phyloP scores from a whole-genome alignment of 2,888 invertebrate genomes.

The Plebejus argus region DNA sequence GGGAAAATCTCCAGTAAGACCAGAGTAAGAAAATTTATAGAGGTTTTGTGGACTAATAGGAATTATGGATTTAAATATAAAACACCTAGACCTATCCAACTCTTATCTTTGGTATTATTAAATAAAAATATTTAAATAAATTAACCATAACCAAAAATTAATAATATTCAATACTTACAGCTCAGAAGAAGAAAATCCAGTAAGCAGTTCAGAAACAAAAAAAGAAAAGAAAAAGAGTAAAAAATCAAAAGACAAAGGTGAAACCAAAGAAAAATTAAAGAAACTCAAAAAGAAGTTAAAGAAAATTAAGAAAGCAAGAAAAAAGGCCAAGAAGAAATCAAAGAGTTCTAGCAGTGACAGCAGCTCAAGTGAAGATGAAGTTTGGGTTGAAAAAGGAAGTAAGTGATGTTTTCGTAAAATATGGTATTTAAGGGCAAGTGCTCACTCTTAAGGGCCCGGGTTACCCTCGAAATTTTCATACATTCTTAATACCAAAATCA shows the following conservation, averaged over 20 bases:
- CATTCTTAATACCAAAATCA: no score
- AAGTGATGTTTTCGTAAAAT: slow-evolving; percentile 44
- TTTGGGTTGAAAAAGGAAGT: slow-evolving; percentile 86
- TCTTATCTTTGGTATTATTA: no score
- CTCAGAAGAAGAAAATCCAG: slow-evolving; percentile 70
- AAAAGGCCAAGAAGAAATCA: slow-evolving; percentile 74
- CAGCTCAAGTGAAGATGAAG: slow-evolving; percentile 71
- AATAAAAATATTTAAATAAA: no score
- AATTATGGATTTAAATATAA: neutral
- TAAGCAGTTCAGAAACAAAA: slow-evolving; percentile 55
- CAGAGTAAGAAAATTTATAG: slow-evolving; percentile 77
- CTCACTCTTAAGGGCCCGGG: no score
- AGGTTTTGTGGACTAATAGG: neutral
- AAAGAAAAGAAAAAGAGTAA: slow-evolving; percentile 74
- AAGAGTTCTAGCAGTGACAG: slow-evolving; percentile 65
- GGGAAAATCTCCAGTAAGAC: slow-evolving; percentile 87
- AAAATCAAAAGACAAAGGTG: slow-evolving; percentile 67
- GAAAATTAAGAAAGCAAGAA: slow-evolving; percentile 77
- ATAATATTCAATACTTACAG: slow-evolving; percentile 48
- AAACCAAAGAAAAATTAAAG: slow-evolving; percentile 81
- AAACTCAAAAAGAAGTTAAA: slow-evolving; percentile 76
- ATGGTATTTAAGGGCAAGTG: no score
- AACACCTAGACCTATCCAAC: no score
- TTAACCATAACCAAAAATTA: no score
- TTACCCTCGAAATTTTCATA: no score